Percentiles rank a stretch among this genome's conserved stretches.
These are phyloP conservation scores for Echiichthys vipera DNA, from an alignment of 2,797 vertebrate species.

Conservation along the genomic window DNA sequence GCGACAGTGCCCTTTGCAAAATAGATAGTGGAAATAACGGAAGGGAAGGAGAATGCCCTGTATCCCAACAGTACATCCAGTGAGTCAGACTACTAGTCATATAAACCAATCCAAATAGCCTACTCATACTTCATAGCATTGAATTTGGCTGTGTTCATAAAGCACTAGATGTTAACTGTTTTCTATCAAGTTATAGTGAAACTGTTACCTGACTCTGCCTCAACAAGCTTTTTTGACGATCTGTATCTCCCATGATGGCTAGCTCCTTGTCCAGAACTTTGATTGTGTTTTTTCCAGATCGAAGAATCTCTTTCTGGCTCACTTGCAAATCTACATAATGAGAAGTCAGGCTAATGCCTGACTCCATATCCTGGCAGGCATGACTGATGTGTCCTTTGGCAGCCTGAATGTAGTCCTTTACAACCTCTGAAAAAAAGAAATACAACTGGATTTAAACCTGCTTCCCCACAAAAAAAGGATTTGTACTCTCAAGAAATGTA, in stretches of 20 bases:
- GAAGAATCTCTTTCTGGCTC: conserved; percentile 80
- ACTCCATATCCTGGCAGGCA: conserved; percentile 70
- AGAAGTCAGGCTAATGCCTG: conserved; percentile 70
- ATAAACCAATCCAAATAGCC: not conserved
- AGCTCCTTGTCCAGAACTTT: conserved; percentile 89
- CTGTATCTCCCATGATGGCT: conserved; percentile 80
- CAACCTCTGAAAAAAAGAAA: conserved; percentile 77
- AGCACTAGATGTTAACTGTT: not conserved
- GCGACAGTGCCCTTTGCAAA: no score
- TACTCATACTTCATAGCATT: not conserved
- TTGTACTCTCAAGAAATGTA: not conserved
- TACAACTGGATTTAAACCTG: not conserved
- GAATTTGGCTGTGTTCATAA: not conserved
- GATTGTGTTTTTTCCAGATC: conserved; percentile 78
- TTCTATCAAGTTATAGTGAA: not conserved
- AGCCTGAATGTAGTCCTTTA: conserved; percentile 77
- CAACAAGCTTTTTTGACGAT: conserved; percentile 76
- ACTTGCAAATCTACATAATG: conserved; percentile 85
- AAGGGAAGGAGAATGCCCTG: no score
- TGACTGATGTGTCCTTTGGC: conserved; percentile 80
- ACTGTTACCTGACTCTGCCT: conserved; percentile 75
- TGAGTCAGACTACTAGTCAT: no score
- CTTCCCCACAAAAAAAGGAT: not conserved
- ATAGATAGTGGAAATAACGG: no score
- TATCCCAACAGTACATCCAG: no score